Base-by-base conservation (phyloP, 2,797 vertebrate genomes). In the Argyrosomus regius region DNA sequence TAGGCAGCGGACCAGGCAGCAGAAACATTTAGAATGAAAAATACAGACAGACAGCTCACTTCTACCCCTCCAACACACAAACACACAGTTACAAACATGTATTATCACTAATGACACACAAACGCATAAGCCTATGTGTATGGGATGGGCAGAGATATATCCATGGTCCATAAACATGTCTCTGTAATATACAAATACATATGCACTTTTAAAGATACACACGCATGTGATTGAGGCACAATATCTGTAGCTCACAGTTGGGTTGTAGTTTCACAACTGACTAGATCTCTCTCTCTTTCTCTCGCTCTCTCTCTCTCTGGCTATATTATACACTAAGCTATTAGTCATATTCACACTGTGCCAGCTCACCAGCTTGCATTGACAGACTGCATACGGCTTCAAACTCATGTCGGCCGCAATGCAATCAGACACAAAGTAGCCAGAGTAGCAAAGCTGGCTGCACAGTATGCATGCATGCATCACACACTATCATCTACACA, bases 261-360 rank as follows among this genome's bases (percentile, higher is more conserved):
- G 59, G 78, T 78, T 87, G 71, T 74, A 70, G 79, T 82, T 83
- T 80, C 72, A 82, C 85, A 84, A 75, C 48, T 62, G 75, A 80
- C 69, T 59, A 64, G 26, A 82, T 48, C 28, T 46, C 57, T 43
- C 59, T 64, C 66, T 48, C 54, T 45, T 46, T 60, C 72, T 58
- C 64, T 57, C 26, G 31, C 53, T 46, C n/a, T 18, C 53, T 41
- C 69, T 50, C 56, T 79, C 60, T 77, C 60, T 50, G 57, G 77
- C 82, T 84, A 61, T 83, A 88, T 88, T 78, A 77, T 85, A 81
- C 66, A 66, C 72, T 75, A 69, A 83, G 81, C 79, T 75, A 87
- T 91, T 89, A 88, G 87, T 91, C 89, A 90, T 82, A 81, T 88
- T 87, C 85, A 82, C 81, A 87, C 78, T 74, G 73, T 88, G 86